Evolutionary conservation across 2,797 vertebrate genomes (phyloP).

Genomic region (Benthosema pterotum): DNA sequence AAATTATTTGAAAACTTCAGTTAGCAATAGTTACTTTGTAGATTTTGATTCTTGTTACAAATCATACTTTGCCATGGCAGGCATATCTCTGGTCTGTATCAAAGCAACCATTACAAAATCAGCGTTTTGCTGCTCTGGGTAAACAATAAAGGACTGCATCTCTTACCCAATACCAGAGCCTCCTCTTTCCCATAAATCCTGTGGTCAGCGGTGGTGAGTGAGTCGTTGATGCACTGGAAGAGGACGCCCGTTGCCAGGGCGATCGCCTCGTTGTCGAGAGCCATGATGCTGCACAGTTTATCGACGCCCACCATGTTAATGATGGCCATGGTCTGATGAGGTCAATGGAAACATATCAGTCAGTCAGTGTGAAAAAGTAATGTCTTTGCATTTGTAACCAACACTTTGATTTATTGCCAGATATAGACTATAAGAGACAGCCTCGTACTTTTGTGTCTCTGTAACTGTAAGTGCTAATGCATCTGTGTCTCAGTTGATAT

Average conservation of each 20-base stretch:
- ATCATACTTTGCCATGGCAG: too few relatives aligned
- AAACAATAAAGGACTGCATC: conserved; percentile 2
- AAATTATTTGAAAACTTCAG: too few relatives aligned
- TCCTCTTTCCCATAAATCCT: conserved; percentile 91
- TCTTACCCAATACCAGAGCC: conserved; percentile 89
- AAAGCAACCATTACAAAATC: not conserved
- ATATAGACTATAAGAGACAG: too few relatives aligned
- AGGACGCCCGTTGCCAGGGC: conserved; percentile 89
- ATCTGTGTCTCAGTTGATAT: too few relatives aligned
- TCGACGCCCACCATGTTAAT: conserved; percentile 85
- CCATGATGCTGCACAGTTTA: conserved; percentile 92
- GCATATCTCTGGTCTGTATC: too few relatives aligned
- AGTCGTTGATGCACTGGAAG: conserved; percentile 90
- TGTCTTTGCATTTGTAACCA: too few relatives aligned
- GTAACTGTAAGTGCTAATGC: too few relatives aligned
- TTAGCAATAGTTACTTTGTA: too few relatives aligned
- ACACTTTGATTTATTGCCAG: too few relatives aligned
- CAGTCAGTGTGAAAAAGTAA: not conserved
- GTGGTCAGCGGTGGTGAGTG: conserved; percentile 87
- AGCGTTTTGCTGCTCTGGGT: not conserved
- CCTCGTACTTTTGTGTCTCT: too few relatives aligned
- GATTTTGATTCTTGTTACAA: too few relatives aligned
- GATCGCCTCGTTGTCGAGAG: conserved; percentile 88
- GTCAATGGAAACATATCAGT: conserved; percentile 3
- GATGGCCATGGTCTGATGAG: conserved; percentile 87